These are phyloP conservation scores for Caretta caretta DNA, from an alignment of 2,113 vertebrate genomes.

Conservation along the genomic window DNA sequence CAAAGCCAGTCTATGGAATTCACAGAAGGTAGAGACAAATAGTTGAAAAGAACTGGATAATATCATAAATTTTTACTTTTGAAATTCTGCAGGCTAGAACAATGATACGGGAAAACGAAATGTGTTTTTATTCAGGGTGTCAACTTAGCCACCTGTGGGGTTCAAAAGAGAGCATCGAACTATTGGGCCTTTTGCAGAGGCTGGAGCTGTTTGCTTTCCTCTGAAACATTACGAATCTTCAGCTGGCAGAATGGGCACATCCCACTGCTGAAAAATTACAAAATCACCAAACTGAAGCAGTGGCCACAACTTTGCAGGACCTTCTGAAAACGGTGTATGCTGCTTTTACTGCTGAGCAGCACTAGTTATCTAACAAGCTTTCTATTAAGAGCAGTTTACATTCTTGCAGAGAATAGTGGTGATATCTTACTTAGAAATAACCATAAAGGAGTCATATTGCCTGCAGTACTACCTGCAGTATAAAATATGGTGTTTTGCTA, in stretches of 20 bases:
- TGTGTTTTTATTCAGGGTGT: not conserved
- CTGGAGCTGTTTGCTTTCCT: not conserved
- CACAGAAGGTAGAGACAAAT: rapidly evolving
- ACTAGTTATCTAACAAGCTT: not conserved
- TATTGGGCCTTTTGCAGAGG: rapidly evolving
- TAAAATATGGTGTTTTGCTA: not conserved
- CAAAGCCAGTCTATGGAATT: not conserved
- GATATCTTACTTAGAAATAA: not conserved
- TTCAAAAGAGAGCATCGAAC: not conserved
- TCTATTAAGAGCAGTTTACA: not conserved
- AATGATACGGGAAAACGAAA: not conserved
- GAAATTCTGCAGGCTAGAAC: rapidly evolving
- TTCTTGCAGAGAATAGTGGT: not conserved
- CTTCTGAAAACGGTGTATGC: not conserved
- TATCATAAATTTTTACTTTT: rapidly evolving
- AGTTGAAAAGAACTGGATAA: not conserved
- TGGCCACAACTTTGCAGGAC: rapidly evolving
- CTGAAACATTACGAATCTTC: not conserved
- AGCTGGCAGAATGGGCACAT: not conserved
- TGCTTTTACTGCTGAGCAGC: not conserved
- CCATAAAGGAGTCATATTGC: not conserved
- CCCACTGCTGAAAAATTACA: not conserved
- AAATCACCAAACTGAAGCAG: not conserved
- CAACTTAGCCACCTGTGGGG: rapidly evolving
- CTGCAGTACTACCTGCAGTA: not conserved